Evolutionary conservation across 2,113 vertebrate species (phyloP), one percentile per base, ranked within the genome.

Genomic region (Saguinus midas): DNA sequence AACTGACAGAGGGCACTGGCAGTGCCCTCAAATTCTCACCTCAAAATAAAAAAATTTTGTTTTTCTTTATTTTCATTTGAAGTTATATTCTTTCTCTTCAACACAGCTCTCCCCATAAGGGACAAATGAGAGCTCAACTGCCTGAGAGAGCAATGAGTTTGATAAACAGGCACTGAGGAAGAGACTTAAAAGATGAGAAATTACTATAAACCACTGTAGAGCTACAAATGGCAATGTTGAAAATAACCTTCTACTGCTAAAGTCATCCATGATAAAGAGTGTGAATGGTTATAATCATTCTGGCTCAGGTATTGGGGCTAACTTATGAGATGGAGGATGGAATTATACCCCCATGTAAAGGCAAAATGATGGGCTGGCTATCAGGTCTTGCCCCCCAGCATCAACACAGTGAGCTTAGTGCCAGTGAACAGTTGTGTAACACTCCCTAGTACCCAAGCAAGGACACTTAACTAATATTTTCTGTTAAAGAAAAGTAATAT

Each of bases 111-210:
- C 72, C 18, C 64, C 32, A 95, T 57, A 95, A 96, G 68, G 37
- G n/a, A 94, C 91, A 96, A 81, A 91, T 78, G 11, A 91, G 29
- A 96, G 82, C 57, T 81, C n/a, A 55, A 85, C 5, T 70, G 78
- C 48, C 45, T 37, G 18, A 83, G 29, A 84, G 0, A 95, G n/a
- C 27, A 87, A 35, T 70, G 88, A 23, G 20, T 25, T 73, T n/a
- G 23, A 93, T 40, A 61, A 84, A 87, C 13, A 87, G 58, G 37
- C 70, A 94, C 45, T 92, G 90, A 97, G 64, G n/a, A 83, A 86
- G n/a, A 85, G 45, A 96, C 58, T 68, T 48, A 78, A 55, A 87
- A 93, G 57, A 84, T 57, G 50, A 85, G 43, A 73, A 94, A 48
- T 70, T 29, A 55, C 79, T 95, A 72, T 50, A 70, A 83, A 92